phyloP scores from a whole-genome alignment of 2,113 vertebrate species.

The Protobothrops flavoviridis region DNA sequence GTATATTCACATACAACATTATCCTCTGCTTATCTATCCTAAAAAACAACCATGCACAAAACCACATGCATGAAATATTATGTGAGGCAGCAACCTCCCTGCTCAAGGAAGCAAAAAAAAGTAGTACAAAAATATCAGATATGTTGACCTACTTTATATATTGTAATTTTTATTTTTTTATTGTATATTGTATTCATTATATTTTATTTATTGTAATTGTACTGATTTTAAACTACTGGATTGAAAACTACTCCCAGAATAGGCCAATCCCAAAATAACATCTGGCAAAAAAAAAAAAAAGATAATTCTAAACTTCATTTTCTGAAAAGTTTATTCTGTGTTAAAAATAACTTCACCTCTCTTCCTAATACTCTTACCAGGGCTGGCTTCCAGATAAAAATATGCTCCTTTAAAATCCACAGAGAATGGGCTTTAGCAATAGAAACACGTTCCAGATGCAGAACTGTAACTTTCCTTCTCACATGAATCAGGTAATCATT shows the following conservation, averaged over 20 bases:
- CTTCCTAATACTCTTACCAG: neutral
- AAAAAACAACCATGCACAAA: neutral
- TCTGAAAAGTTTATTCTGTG: neutral
- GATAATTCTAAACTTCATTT: neutral
- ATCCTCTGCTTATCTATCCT: neutral
- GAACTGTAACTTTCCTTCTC: neutral
- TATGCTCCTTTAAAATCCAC: neutral
- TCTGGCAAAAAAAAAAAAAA: neutral
- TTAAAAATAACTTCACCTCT: neutral
- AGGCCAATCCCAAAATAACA: neutral
- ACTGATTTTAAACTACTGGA: neutral
- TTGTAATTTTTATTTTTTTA: neutral
- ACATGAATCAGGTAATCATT: neutral
- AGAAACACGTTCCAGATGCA: neutral
- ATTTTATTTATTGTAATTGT: neutral
- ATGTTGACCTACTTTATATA: neutral
- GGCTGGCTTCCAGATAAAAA: neutral
- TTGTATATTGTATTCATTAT: neutral
- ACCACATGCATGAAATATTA: neutral
- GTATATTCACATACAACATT: neutral
- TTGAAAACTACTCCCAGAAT: neutral
- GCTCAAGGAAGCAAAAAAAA: neutral
- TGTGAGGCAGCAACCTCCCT: neutral
- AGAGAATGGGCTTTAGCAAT: neutral
- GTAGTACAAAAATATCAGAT: neutral